Evolutionary conservation across 2,113 vertebrate genomes (phyloP).

Genomic region (Gallinago media): DNA sequence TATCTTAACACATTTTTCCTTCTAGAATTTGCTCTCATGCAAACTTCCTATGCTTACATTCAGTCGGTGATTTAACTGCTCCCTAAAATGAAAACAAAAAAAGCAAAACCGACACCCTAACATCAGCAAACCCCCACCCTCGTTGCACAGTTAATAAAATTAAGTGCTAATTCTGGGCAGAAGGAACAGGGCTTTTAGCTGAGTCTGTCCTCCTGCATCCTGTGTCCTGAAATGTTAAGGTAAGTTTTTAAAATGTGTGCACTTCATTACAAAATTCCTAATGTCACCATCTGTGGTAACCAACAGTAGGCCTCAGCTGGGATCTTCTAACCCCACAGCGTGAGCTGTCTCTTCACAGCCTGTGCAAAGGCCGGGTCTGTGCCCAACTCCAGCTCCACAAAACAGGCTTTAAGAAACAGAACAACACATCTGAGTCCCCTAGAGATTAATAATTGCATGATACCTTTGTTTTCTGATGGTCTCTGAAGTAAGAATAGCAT

Average conservation of each 20-base stretch:
- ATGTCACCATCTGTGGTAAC: background rate
- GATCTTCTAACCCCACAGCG: background rate
- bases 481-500: background rate
- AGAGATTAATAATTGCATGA: background rate
- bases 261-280: background rate
- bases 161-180: background rate
- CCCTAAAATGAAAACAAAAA: background rate
- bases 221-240: background rate
- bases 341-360: background rate
- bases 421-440: background rate
- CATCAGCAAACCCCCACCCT: background rate
- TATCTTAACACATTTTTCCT: background rate
- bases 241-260: background rate
- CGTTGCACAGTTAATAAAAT: background rate
- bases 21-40: too few species aligned
- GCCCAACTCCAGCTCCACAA: background rate
- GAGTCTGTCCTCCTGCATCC: background rate
- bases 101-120: background rate
- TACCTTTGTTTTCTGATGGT: background rate
- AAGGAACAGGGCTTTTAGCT: background rate
- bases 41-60: background rate
- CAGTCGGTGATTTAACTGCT: background rate
- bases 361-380: background rate
- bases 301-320: background rate
- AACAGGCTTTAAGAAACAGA: background rate